Evolutionary conservation across 2,888 invertebrate species (phyloP).

Genomic region (Temnothorax rugatulus): DNA sequence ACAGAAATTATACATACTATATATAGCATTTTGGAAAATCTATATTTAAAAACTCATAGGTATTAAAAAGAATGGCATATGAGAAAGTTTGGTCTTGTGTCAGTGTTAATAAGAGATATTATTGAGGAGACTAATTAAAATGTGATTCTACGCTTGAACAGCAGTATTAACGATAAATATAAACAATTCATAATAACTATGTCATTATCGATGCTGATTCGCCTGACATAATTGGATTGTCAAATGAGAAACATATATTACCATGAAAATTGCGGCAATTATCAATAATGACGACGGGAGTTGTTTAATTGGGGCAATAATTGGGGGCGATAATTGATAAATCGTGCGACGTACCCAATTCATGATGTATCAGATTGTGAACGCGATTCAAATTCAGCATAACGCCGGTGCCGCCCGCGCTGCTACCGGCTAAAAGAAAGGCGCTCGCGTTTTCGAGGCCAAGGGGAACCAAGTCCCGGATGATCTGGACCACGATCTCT

Average conservation of each 20-base stretch:
- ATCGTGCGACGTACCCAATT: slow-evolving; percentile 83
- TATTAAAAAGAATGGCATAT: neutral
- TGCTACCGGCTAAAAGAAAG: slow-evolving; percentile 93
- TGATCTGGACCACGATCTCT: slow-evolving; percentile 92
- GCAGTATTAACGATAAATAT: slow-evolving; percentile 2
- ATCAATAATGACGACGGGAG: slow-evolving; percentile 5
- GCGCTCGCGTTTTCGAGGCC: slow-evolving; percentile 92
- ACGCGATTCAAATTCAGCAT: slow-evolving; percentile 96
- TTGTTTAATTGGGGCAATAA: neutral
- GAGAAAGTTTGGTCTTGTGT: neutral
- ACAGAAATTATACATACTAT: neutral
- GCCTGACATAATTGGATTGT: neutral
- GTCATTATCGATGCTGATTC: neutral
- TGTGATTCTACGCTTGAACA: neutral
- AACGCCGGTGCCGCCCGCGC: slow-evolving; percentile 97
- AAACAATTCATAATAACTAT: slow-evolving; percentile 5
- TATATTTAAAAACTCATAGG: neutral
- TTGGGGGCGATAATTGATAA: neutral
- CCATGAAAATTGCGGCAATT: slow-evolving; percentile 7
- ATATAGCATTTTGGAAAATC: neutral
- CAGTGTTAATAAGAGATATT: neutral
- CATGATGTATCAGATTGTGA: slow-evolving; percentile 90
- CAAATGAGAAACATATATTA: slow-evolving; percentile 9
- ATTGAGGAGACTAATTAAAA: neutral
- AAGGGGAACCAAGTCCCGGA: slow-evolving; percentile 88